These are phyloP conservation scores for Drosophila nr. perissopoda DNA, from an alignment of 2,888 invertebrate genomes.

Conservation along the genomic window DNA sequence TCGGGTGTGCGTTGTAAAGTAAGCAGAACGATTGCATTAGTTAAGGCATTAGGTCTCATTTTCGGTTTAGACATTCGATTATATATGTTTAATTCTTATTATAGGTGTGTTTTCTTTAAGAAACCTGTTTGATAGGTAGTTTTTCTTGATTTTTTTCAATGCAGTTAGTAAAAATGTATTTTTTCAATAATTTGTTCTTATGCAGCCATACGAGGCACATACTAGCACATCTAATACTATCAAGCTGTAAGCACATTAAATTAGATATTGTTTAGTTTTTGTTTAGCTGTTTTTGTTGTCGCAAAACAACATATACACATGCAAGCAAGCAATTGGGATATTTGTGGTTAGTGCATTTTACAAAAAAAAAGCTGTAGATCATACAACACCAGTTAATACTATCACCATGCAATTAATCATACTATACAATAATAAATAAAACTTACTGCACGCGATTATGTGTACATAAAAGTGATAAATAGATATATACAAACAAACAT, in stretches of 20 bases:
- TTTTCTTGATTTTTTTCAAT: constrained; percentile 65
- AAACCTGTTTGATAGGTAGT: constrained; percentile 73
- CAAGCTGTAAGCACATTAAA: constrained; percentile 41
- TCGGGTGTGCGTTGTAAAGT: constrained; percentile 22
- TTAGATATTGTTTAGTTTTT: constrained; percentile 36
- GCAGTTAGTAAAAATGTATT: constrained; percentile 66
- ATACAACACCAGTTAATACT: constrained; percentile 40
- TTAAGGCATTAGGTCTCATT: constrained; percentile 10
- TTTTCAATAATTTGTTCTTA: constrained; percentile 32
- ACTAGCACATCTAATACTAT: constrained; percentile 49
- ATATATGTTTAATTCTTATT: constrained; percentile 48
- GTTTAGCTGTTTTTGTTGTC: constrained; percentile 41
- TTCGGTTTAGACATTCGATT: constrained; percentile 26
- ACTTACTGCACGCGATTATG: constrained; percentile 31
- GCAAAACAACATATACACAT: constrained; percentile 77
- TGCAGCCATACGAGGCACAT: constrained; percentile 21
- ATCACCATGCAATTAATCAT: constrained; percentile 47
- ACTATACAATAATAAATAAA: constrained; percentile 14
- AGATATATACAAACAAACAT: constrained; percentile 48
- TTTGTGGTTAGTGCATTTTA: constrained; percentile 61
- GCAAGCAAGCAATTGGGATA: constrained; percentile 66
- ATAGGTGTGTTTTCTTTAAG: constrained; percentile 52
- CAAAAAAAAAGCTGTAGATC: constrained; percentile 20
- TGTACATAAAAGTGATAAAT: constrained; percentile 7
- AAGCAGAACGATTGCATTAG: constrained; percentile 53